Conservation (phyloP, 2,888 invertebrate species). For the Zaprionus lineosus region DNA sequence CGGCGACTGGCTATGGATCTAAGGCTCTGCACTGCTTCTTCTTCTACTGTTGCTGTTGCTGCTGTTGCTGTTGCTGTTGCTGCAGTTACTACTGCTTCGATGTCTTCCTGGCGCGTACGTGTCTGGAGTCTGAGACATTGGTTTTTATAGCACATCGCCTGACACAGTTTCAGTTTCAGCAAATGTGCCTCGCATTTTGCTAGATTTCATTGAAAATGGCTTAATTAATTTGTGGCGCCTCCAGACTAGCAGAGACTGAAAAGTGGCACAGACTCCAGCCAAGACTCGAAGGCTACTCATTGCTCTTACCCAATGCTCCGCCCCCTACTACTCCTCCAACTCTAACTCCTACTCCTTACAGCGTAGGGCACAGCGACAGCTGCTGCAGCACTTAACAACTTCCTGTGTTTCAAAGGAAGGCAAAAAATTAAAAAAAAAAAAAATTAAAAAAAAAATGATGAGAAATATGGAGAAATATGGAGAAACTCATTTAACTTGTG, state of each 20-base stretch:
- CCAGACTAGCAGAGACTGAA: conserved; percentile 17
- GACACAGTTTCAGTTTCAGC: conserved; percentile 52
- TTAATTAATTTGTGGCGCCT: conserved; percentile 79
- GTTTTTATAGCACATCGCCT: conserved; percentile 32
- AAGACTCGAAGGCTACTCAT: conserved; percentile 23
- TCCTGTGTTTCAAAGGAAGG: conserved; percentile 37
- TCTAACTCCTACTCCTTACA: too few relatives aligned
- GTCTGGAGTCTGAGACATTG: conserved; percentile 61
- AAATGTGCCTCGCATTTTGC: conserved; percentile 49
- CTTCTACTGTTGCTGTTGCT: not conserved
- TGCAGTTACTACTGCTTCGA: not conserved
- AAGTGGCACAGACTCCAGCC: conserved; percentile 62
- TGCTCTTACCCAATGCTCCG: too few relatives aligned
- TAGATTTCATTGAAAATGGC: conserved; percentile 80
- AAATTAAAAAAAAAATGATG: too few relatives aligned
- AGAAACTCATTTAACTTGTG: conserved; percentile 72
- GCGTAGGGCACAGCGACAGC: not conserved
- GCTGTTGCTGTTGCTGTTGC: not conserved
- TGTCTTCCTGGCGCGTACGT: conserved; percentile 71
- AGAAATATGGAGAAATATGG: too few relatives aligned
- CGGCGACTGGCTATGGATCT: too few relatives aligned
- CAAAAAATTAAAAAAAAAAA: conserved; percentile 9
- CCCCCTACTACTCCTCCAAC: too few relatives aligned
- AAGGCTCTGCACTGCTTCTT: not conserved
- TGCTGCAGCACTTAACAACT: conserved; percentile 47